phyloP scores from a whole-genome alignment of 2,797 vertebrate species.

The Nasua narica region DNA sequence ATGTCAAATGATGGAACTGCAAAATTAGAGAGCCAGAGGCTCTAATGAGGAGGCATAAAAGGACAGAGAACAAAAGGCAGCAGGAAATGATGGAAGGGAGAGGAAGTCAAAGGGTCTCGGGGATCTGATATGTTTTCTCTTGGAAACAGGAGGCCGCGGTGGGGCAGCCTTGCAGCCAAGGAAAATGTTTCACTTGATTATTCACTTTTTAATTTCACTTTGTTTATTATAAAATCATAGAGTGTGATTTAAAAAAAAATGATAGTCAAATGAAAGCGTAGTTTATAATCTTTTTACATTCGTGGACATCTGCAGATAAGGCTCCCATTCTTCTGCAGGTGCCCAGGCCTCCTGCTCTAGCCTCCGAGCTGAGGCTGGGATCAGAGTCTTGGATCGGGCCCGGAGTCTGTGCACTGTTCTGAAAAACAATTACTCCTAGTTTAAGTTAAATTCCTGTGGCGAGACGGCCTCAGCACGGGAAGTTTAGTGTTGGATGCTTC shows the following conservation, averaged over 20 bases:
- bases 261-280: neutral
- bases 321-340: neutral
- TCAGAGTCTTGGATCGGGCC: neutral
- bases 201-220: neutral
- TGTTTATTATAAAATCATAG: neutral
- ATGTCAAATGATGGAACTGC: neutral
- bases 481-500: neutral
- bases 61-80: neutral
- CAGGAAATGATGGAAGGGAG: neutral
- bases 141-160: neutral
- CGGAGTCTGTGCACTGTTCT: neutral
- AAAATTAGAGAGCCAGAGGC: neutral
- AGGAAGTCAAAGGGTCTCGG: neutral
- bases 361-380: neutral
- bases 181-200: neutral
- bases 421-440: neutral
- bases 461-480: neutral
- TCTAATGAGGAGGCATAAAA: slow-evolving; percentile 17
- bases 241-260: neutral
- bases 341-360: neutral
- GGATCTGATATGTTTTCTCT: neutral
- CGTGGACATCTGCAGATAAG: neutral
- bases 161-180: neutral
- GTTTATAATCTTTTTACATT: neutral
- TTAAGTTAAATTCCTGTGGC: neutral